Conservation (phyloP, 2,888 invertebrate genomes). For the Argyra leucocephala region DNA sequence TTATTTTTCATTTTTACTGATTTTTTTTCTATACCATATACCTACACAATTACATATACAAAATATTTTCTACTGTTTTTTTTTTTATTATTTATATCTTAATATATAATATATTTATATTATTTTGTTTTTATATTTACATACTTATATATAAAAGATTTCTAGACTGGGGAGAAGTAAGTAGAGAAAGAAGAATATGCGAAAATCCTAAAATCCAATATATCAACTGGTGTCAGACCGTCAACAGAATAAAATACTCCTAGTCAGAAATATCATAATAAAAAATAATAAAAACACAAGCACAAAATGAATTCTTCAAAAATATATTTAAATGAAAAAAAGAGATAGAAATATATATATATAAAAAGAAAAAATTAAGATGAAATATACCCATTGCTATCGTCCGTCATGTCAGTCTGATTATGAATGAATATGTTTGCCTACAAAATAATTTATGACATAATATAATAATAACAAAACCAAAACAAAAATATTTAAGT, state of each 20-base stretch:
- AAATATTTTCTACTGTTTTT: too few species aligned
- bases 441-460: not conserved
- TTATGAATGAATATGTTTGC: conserved; percentile 13
- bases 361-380: not conserved
- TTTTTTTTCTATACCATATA: not conserved
- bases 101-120: not conserved
- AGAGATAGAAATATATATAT: not conserved
- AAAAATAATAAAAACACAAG: not conserved
- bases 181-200: not conserved
- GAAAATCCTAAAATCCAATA: not conserved
- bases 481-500: not conserved
- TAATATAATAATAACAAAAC: not conserved
- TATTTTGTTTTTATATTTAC: too few species aligned
- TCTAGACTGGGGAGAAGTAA: not conserved
- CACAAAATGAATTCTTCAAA: not conserved
- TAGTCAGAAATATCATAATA: not conserved
- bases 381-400: not conserved
- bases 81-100: not conserved
- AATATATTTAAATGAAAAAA: not conserved
- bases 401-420: conserved; percentile 7
- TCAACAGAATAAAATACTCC: not conserved
- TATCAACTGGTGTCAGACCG: conserved; percentile 13
- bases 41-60: too few species aligned
- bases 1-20: not conserved
- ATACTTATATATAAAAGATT: too few species aligned